Conservation (phyloP, 35 echinoderm and acorn worm species). For the Stichopus chloronotus region DNA sequence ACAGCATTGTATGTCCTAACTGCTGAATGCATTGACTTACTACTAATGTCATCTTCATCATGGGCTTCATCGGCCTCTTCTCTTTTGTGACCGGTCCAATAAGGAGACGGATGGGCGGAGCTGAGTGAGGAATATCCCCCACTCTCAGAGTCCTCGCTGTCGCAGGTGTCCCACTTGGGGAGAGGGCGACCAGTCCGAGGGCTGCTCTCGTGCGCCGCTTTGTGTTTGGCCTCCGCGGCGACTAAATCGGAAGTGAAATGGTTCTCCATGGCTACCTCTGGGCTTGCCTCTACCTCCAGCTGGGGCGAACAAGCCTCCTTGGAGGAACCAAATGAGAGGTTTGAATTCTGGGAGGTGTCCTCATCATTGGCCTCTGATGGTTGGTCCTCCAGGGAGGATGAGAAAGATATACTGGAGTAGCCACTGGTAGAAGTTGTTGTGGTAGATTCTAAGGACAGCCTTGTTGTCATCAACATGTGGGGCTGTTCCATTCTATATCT, state of each 20-base stretch:
- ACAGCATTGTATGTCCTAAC: too few species aligned
- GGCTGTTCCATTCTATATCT: slow-evolving; percentile 61
- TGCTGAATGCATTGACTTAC: neutral
- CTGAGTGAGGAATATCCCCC: slow-evolving; percentile 48
- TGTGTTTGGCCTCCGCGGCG: slow-evolving; percentile 25
- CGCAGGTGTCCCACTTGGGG: slow-evolving; percentile 62
- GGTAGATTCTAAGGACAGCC: slow-evolving; percentile 51
- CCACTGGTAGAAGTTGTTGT: slow-evolving; percentile 55
- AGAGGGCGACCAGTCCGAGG: slow-evolving; percentile 10
- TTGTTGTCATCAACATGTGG: slow-evolving; percentile 55
- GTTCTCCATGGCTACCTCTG: neutral
- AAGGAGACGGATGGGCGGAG: slow-evolving; percentile 37
- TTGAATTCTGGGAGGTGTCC: slow-evolving; percentile 65
- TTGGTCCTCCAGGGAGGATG: slow-evolving; percentile 50
- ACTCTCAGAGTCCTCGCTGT: slow-evolving; percentile 56
- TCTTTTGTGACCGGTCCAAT: slow-evolving; percentile 44
- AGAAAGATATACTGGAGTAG: slow-evolving; percentile 56
- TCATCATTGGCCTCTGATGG: slow-evolving; percentile 56
- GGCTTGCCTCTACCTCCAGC: neutral
- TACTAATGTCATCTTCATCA: slow-evolving; percentile 45
- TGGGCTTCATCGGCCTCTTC: neutral
- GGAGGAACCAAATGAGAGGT: slow-evolving; percentile 60
- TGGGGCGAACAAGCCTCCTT: slow-evolving; percentile 34
- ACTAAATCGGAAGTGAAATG: neutral
- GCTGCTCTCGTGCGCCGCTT: slow-evolving; percentile 37